Percentiles rank a stretch among this genome's conserved stretches.
Evolutionary conservation across 1,140 invertebrate genomes (phyloP).

Genomic region (Campodea augens): DNA sequence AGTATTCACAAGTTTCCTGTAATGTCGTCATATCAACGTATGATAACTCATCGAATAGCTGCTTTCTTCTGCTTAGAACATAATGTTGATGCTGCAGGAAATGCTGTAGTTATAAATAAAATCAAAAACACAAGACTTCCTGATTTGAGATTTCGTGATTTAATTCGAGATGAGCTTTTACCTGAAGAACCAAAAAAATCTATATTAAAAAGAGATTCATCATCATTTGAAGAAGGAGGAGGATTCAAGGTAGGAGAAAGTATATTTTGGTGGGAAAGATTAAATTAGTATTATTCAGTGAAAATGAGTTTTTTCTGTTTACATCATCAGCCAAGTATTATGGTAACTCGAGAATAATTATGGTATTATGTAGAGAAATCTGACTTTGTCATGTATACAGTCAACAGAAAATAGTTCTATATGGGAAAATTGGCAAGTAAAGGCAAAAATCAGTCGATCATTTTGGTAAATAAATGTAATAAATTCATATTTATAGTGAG

Average conservation of each 20-base stretch:
- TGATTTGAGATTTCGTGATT: slow-evolving; percentile 33
- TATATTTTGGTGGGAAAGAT: no score
- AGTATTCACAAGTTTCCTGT: slow-evolving; percentile 64
- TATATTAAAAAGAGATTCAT: slow-evolving; percentile 63
- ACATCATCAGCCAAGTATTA: no score
- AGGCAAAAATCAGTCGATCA: no score
- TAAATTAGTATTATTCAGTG: no score
- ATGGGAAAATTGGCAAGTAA: no score
- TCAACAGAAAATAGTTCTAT: no score
- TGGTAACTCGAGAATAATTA: no score
- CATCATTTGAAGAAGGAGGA: slow-evolving; percentile 49
- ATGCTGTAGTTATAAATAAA: slow-evolving; percentile 62
- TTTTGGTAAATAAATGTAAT: no score
- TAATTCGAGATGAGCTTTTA: slow-evolving; percentile 27
- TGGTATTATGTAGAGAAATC: no score
- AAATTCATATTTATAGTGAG: no score
- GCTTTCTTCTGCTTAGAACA: slow-evolving; percentile 87
- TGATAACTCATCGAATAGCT: slow-evolving; percentile 83
- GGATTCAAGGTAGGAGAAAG: slow-evolving; percentile 27
- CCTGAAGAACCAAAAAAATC: slow-evolving; percentile 49
- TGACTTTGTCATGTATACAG: no score
- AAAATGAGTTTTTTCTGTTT: no score
- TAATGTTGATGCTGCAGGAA: slow-evolving; percentile 71
- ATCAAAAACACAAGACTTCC: slow-evolving; percentile 57
- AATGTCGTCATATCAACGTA: slow-evolving; percentile 84